Evolutionary conservation across 2,113 vertebrate genomes (phyloP).

Genomic region (Ondatra zibethicus): DNA sequence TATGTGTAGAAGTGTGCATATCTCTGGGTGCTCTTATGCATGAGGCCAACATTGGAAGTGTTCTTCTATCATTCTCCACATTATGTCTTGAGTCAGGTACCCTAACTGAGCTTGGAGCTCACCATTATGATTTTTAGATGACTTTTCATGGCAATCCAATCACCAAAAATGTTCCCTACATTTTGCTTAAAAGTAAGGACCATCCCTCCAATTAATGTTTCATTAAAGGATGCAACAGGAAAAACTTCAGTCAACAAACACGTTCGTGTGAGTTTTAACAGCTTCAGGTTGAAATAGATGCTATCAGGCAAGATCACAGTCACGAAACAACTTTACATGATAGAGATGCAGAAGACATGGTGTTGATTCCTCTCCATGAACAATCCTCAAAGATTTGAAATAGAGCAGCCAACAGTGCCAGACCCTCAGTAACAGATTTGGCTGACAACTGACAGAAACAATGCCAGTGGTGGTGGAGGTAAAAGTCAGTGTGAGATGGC

Average conservation of each 20-base stretch:
- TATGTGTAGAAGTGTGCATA: not conserved
- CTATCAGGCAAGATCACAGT: not conserved
- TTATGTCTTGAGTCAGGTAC: too few species aligned
- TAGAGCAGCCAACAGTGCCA: not conserved
- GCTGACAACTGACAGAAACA: not conserved
- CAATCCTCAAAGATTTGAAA: not conserved
- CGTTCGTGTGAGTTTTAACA: not conserved
- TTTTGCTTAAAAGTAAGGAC: slow-evolving; percentile 27
- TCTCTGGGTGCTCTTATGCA: not conserved
- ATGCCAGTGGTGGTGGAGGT: not conserved
- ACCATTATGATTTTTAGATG: not conserved
- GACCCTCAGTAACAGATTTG: not conserved
- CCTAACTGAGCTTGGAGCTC: not conserved
- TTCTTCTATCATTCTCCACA: not conserved
- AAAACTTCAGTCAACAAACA: not conserved
- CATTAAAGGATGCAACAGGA: not conserved
- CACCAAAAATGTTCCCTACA: not conserved
- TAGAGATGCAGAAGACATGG: not conserved
- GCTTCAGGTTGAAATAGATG: not conserved
- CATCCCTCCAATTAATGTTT: not conserved
- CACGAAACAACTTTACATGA: not conserved
- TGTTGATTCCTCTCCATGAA: not conserved
- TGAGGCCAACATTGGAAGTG: not conserved
- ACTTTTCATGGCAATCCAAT: slow-evolving; percentile 5
- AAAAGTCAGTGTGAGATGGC: not conserved